Base-by-base conservation (phyloP, 1,140 invertebrate species). In the Lepidurus packardi region DNA sequence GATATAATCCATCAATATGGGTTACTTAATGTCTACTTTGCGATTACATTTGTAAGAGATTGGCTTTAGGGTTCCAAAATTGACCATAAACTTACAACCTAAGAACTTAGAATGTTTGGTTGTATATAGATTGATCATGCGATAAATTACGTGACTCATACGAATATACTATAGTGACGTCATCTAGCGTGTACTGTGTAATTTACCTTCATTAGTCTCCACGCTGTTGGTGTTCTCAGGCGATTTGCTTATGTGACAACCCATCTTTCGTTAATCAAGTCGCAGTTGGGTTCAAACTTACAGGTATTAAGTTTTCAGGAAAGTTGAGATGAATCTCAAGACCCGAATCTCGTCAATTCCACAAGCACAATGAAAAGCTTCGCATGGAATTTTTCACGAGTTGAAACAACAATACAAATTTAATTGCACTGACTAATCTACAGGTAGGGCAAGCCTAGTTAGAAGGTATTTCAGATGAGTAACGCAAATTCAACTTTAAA, bases 191-290 rank as follows among this genome's bases (percentile, higher is more conserved):
- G 53, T 13, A 65, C 53, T 13, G 21, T n/a, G 8, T 16, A 65
- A 65, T 65, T 65, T 34, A 65, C 53, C 53, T 65, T 65, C 4
- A n/a, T 65, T 65, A n/a, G 53, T 65, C 13, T 65, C 53, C 53
- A 21, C 21, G 53, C 53, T 65, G 21, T 65, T 65, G 53, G 53
- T 21, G 53, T 65, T 65, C 53, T 65, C 53, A 21, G 16, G 16
- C 53, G 53, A 21, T 65, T 65, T 65, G 53, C 53, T 65, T 65
- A 65, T 65, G 53, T 65, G 53, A 65, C 53, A 65, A 21, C 53
- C 53, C 53, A 65, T 65, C 7, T 11, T 65, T 65, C 16, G 34
- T 16, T 65, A 65, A 65, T 65, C 21, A 21, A 65, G 16, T n/a
- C 16, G 8, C 6, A n/a, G 2, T 65, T 65, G 3, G 7, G 53